Evolutionary conservation across 2,113 vertebrate genomes (phyloP), one percentile per base, ranked within the genome.

Genomic region (Alouatta palliata): DNA sequence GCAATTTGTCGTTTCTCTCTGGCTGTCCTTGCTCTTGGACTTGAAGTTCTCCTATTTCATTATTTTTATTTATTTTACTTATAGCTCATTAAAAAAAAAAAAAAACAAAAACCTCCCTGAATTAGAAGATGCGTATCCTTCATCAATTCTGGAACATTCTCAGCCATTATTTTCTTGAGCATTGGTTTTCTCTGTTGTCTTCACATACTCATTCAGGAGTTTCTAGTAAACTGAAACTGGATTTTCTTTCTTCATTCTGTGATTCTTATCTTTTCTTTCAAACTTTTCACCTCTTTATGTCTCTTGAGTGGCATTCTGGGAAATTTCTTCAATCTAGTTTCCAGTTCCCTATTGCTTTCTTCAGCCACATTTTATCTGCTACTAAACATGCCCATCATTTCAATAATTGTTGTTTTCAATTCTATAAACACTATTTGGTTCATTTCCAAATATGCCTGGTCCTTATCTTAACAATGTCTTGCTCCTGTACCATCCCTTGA

Each of bases 121-220:
- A 52, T 61, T 81, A 45, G 89, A 71, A 49, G 49, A 37, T 30
- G 14, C 4, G 10, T 30, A 13, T 58, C 37, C n/a, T 52, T 89
- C 47, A 70, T 85, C 87, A 68, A 47, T 77, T 95, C 40, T 79
- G 80, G 61, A 91, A 85, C 90, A 68, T 77, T 70, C 58, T 85
- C 80, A 77, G 80, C 6, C 32, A 47, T 89, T 54, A 64, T 47
- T 45, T 82, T 40, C 56, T 52, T 43, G 11, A 61, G 43, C 52
- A 52, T 80, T 35, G 56, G 40, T 8, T 52, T 52, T 85, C 16
- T 32, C 73, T 9, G 6, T 68, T 61, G 27, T 91, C n/a, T 91
- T 64, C 9, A 6, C 27, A 17, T n/a, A 12, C 40, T 56, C 47
- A 6, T 56, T 77, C 35, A 47, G 71, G 76, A 82, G n/a, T 10